These are phyloP conservation scores for Isaurus tuberculatus DNA, from an alignment of 92 coral and sea anemone genomes.

Conservation along the genomic window DNA sequence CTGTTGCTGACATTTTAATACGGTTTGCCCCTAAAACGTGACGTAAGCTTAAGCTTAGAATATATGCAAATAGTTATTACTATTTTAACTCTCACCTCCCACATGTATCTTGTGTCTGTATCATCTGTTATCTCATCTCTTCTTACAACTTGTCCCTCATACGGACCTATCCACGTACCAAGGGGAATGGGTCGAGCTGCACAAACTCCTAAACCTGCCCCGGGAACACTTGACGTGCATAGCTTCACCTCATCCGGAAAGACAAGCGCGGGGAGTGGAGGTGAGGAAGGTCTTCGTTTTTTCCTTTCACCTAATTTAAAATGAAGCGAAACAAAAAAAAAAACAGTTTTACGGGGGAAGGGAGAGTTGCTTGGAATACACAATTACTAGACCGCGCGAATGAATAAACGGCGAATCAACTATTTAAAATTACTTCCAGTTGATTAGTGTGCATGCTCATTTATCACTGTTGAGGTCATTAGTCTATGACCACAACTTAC, in stretches of 20 bases:
- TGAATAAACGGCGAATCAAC: too few relatives aligned
- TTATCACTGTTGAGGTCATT: not conserved
- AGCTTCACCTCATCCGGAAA: constrained; percentile 91
- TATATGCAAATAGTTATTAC: not conserved
- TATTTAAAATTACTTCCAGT: too few relatives aligned
- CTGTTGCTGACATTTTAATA: too few relatives aligned
- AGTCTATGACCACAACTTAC: not conserved
- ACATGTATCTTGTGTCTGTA: constrained; percentile 85
- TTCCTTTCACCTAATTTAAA: constrained; percentile 15
- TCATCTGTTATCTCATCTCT: constrained; percentile 76
- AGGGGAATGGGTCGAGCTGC: constrained; percentile 94
- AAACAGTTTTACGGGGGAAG: not conserved
- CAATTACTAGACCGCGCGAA: too few relatives aligned
- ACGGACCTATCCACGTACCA: constrained; percentile 99
- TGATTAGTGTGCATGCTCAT: not conserved
- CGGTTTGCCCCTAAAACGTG: too few relatives aligned
- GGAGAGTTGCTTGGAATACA: too few relatives aligned
- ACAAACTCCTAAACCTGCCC: constrained; percentile 87
- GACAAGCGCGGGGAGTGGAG: constrained; percentile 73
- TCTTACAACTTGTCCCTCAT: constrained; percentile 90
- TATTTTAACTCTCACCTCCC: constrained; percentile 74
- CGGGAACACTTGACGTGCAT: constrained; percentile 91
- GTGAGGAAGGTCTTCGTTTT: constrained; percentile 61
- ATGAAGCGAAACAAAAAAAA: not conserved
- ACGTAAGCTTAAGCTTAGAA: not conserved